Evolutionary conservation across 2,888 invertebrate species (phyloP).

Genomic region (Cryptocephalus primarius): DNA sequence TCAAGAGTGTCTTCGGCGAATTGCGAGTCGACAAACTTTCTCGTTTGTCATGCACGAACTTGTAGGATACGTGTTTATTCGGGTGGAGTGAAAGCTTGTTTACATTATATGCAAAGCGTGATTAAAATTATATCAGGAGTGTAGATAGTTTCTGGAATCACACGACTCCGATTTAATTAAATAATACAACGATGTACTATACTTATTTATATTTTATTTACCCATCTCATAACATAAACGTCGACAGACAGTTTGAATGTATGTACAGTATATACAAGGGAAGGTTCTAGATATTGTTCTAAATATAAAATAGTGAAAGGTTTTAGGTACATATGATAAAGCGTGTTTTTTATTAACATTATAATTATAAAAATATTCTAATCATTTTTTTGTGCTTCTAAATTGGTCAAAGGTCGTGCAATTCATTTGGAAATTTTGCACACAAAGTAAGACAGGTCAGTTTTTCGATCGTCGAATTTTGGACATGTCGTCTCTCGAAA

Average conservation of each 20-base stretch:
- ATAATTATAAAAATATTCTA: slow-evolving; percentile 26
- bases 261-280: slow-evolving; percentile 22
- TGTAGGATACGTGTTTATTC: too few species aligned
- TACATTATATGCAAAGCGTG: too few species aligned
- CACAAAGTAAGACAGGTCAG: background rate
- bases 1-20: too few species aligned
- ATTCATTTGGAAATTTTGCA: slow-evolving; percentile 5
- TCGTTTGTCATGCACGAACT: too few species aligned
- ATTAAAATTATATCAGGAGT: too few species aligned
- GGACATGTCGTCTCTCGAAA: too few species aligned
- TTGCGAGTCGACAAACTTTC: too few species aligned
- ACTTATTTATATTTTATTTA: slow-evolving; percentile 6
- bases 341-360: slow-evolving; percentile 15
- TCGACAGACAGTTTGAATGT: slow-evolving; percentile 18
- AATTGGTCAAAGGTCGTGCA: slow-evolving; percentile 28
- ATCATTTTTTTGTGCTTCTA: slow-evolving; percentile 25
- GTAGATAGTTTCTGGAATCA: background rate
- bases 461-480: too few species aligned
- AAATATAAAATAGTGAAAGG: slow-evolving; percentile 21
- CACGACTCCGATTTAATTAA: too few species aligned
- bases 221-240: slow-evolving; percentile 20
- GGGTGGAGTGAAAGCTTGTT: too few species aligned
- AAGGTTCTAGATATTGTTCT: slow-evolving; percentile 7
- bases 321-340: slow-evolving; percentile 22
- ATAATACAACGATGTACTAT: background rate